phyloP scores from a whole-genome alignment of 2,113 vertebrate species.

The Psittacus erithacus region DNA sequence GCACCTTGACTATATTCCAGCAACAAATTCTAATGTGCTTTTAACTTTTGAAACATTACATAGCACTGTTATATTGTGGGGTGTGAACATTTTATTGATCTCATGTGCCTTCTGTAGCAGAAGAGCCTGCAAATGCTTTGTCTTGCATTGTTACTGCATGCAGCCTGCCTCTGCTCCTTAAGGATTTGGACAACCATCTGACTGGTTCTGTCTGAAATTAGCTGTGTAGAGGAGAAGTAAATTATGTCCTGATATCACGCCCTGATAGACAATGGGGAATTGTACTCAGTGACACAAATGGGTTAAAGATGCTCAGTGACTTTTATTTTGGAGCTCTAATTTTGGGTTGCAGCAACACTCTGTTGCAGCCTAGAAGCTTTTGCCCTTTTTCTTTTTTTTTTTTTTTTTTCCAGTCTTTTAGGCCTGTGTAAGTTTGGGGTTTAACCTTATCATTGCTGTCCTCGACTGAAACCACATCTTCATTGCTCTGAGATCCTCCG shows the following conservation, averaged over 20 bases:
- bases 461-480: neutral
- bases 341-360: neutral
- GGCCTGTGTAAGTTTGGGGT: neutral
- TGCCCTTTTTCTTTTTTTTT: neutral
- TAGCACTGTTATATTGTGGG: neutral
- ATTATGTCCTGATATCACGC: neutral
- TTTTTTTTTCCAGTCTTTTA: neutral
- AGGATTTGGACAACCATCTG: neutral
- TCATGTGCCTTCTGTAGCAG: neutral
- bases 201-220: neutral
- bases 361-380: neutral
- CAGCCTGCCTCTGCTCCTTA: neutral
- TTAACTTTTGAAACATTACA: neutral
- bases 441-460: neutral
- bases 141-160: neutral
- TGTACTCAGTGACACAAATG: neutral
- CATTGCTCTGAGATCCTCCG: neutral
- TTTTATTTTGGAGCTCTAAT: neutral
- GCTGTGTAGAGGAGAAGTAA: neutral
- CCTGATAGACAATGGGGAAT: neutral
- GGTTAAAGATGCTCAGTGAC: neutral
- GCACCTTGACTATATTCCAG: constrained; percentile 28
- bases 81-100: neutral
- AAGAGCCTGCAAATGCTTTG: neutral
- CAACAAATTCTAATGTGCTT: constrained; percentile 9